Conservation (phyloP, 2,113 vertebrate species). For the Mesocricetus auratus region DNA sequence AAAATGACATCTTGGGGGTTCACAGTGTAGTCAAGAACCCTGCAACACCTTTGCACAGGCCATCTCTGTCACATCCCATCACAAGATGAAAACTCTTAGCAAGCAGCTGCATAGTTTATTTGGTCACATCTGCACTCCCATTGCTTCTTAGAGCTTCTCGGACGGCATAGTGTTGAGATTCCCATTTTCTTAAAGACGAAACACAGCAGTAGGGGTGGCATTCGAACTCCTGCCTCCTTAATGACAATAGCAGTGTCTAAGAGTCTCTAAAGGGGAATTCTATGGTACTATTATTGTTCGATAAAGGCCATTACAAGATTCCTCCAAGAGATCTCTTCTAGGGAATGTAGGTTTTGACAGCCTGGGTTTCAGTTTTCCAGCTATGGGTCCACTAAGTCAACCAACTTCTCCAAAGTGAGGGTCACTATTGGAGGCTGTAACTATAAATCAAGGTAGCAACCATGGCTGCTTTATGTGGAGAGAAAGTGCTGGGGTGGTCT, state of each 20-base stretch:
- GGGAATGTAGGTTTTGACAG: background rate
- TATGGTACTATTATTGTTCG: background rate
- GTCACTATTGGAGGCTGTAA: background rate
- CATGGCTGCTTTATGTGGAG: background rate
- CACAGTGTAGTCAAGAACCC: background rate
- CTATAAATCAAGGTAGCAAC: background rate
- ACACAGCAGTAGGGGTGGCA: background rate
- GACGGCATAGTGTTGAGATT: background rate
- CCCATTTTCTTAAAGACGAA: background rate
- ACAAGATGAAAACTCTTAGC: background rate
- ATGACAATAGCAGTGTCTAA: too few relatives aligned
- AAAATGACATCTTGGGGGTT: background rate
- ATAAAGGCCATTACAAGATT: background rate
- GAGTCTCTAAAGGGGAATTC: background rate
- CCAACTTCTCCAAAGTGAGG: background rate
- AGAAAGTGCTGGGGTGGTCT: background rate
- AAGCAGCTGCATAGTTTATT: background rate
- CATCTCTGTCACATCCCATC: background rate
- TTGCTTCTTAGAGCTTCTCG: background rate
- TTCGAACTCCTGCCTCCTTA: background rate
- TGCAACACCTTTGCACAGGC: background rate
- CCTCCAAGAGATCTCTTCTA: background rate
- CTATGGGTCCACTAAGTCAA: background rate
- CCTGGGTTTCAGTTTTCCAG: background rate
- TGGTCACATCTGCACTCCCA: background rate